These are phyloP conservation scores for Drosophila sturtevanti DNA, from an alignment of 1,140 invertebrate genomes.

Conservation along the genomic window DNA sequence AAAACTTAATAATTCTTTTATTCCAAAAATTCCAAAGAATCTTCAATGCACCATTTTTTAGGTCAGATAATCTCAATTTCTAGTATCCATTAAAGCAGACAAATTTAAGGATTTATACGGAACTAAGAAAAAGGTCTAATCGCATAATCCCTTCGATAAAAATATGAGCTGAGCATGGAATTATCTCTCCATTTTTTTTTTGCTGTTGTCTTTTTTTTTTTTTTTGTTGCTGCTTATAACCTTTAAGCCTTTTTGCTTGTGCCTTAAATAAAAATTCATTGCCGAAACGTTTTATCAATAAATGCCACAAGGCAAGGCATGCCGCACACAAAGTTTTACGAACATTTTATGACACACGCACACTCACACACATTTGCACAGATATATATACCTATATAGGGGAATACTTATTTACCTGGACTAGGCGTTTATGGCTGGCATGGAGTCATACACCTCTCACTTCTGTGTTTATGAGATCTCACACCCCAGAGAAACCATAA, in stretches of 20 bases:
- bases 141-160: not conserved
- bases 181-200: conserved; percentile 33
- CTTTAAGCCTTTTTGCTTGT: conserved; percentile 44
- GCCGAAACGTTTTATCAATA: conserved; percentile 77
- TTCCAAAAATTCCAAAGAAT: too few relatives aligned
- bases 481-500: conserved; percentile 21
- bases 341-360: conserved; percentile 70
- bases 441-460: conserved; percentile 47
- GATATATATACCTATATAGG: not conserved
- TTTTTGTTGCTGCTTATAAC: not conserved
- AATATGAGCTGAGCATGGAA: conserved; percentile 17
- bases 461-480: conserved; percentile 40
- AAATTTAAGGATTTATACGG: not conserved
- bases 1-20: too few relatives aligned
- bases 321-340: conserved; percentile 61
- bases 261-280: conserved; percentile 73
- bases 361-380: conserved; percentile 19
- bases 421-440: conserved; percentile 53
- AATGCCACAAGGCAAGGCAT: conserved; percentile 61
- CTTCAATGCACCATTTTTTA: too few relatives aligned
- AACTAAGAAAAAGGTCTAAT: not conserved
- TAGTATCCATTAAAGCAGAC: not conserved
- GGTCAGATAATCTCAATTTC: too few relatives aligned
- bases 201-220: conserved; percentile 27
- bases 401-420: not conserved